A percentile compares a stretch with the other conserved stretches of the same genome.
Conservation (phyloP, 2,888 invertebrate species). For the Nomada ruficornis region DNA sequence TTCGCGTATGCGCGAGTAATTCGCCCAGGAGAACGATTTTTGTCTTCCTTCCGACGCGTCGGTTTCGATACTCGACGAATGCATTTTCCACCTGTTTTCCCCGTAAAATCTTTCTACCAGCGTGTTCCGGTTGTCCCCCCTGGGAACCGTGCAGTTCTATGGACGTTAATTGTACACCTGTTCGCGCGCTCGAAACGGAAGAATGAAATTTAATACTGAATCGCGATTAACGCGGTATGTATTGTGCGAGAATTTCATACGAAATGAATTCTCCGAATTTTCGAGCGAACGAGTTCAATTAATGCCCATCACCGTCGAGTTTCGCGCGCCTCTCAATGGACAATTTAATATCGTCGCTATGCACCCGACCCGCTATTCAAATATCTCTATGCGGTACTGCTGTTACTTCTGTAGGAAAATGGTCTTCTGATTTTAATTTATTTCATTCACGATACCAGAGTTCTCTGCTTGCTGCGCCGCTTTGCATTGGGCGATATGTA, state of each 20-base stretch:
- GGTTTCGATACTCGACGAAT: conserved; percentile 15
- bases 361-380: conserved; percentile 3
- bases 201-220: conserved; percentile 32
- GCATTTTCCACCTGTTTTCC: conserved; percentile 2
- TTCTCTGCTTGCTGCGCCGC: background rate
- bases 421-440: background rate
- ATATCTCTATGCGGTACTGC: background rate
- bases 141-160: background rate
- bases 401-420: too few species aligned
- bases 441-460: background rate
- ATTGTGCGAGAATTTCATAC: conserved; percentile 27
- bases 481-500: background rate
- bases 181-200: background rate
- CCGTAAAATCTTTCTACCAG: conserved; percentile 10
- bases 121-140: background rate
- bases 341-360: conserved; percentile 38
- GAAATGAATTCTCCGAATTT: conserved; percentile 43
- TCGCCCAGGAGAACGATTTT: background rate
- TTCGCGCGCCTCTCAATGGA: conserved; percentile 5
- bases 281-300: conserved; percentile 37
- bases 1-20: conserved; percentile 15
- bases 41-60: too few species aligned
- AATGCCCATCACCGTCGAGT: conserved; percentile 25
- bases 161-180: conserved; percentile 36
- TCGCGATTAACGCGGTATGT: conserved; percentile 38